These are phyloP conservation scores for Amiota mariae DNA, from an alignment of 2,888 invertebrate species.

Conservation along the genomic window DNA sequence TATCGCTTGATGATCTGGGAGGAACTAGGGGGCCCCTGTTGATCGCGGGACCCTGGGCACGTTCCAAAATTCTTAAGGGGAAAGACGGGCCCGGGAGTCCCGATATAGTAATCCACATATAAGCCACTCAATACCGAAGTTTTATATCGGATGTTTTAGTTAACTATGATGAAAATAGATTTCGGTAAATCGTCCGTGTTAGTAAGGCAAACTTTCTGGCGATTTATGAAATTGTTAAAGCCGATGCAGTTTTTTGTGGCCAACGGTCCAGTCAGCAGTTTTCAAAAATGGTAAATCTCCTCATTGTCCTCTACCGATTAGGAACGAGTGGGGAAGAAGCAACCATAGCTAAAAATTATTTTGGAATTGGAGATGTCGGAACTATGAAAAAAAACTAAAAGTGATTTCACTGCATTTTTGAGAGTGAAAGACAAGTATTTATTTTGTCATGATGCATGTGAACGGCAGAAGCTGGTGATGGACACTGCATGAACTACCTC, in stretches of 20 bases:
- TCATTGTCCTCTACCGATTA: neutral
- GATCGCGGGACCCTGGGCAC: no score
- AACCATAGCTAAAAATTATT: neutral
- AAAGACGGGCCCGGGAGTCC: no score
- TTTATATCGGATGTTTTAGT: no score
- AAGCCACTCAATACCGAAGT: neutral
- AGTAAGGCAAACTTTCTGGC: slow-evolving; percentile 1
- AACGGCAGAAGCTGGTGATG: neutral
- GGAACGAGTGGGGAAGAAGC: neutral
- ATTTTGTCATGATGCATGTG: neutral
- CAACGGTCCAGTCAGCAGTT: neutral
- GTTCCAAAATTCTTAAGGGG: no score
- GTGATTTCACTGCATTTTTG: neutral
- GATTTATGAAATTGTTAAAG: neutral
- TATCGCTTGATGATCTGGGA: no score
- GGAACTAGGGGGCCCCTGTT: no score
- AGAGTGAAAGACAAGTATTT: neutral
- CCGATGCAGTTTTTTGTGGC: neutral
- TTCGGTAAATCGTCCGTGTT: neutral
- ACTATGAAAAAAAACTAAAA: neutral
- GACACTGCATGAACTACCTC: neutral
- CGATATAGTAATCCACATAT: neutral
- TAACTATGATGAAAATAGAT: neutral
- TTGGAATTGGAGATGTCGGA: neutral
- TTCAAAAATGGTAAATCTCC: neutral